Base-by-base conservation (phyloP, 2,113 vertebrate species). In the Pachypanchax playfairii region DNA sequence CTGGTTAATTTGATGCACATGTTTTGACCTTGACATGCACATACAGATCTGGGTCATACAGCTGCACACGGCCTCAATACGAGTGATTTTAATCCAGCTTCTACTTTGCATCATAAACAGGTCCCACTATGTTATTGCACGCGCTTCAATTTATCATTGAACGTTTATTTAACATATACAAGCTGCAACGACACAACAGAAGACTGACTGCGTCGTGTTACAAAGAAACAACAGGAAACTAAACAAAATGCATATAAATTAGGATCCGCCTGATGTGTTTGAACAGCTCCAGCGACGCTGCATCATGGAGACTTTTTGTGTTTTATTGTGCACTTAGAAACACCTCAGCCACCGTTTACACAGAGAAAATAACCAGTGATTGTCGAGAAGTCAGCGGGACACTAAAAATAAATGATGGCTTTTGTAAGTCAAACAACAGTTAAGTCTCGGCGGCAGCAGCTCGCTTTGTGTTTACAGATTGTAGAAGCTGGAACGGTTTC, bases 21-120 rank as follows among this genome's bases (percentile, higher is more conserved):
- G 53, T 22, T 65, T 62, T 80, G 85, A 73, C 85, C 80, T 89
- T 89, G 67, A 80, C 53, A 61, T 33, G 54, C 62, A 44, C 38
- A 8, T 6, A 28, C 29, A 51, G 26, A 84, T 77, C n/a, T 73
- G 49, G 78, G 75, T 80, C 78, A 77, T 65, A 70, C 60, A 62
- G 69, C 54, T 52, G 14, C 71, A 67, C 53, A 61, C n/a, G 13
- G 21, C 1, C 13, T n/a, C n/a, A 18, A 42, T 8, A 42, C n/a
- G 6, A 3, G 29, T 8, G 11, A 12, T 1, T 35, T 35, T 35
- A 35, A 35, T 14, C 5, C 22, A 8, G 41, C n/a, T 5, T 7
- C 24, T 29, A 1, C 25, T n/a, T n/a, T 18, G 17, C 17, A 18
- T n/a, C 38, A n/a, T 6, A 41, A 41, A n/a, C 17, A 41, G 2